Evolutionary conservation across 2,113 vertebrate species (phyloP).

Genomic region (Proteles cristata): DNA sequence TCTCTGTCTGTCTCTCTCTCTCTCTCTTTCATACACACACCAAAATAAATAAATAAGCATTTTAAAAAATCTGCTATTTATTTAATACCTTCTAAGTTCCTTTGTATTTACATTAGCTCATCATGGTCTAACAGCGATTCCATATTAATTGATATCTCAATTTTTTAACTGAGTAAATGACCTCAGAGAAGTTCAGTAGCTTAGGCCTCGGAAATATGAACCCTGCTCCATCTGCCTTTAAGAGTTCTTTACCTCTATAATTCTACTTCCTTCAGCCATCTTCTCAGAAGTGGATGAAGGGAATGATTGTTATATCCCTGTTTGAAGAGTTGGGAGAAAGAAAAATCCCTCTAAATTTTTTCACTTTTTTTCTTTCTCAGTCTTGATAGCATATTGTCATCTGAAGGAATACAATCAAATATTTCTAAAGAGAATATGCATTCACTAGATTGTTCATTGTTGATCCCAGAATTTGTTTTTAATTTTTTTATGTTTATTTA

Average conservation of each 20-base stretch:
- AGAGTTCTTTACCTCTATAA: neutral
- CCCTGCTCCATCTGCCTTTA: neutral
- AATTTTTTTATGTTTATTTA: too few relatives aligned
- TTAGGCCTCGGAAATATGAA: neutral
- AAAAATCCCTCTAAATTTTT: neutral
- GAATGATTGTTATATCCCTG: neutral
- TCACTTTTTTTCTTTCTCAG: neutral
- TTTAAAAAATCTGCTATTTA: neutral
- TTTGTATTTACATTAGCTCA: neutral
- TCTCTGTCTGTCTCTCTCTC: too few relatives aligned
- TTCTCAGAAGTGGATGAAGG: neutral
- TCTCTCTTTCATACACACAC: too few relatives aligned
- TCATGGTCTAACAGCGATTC: neutral
- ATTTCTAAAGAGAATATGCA: neutral
- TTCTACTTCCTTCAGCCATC: neutral
- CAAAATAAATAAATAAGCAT: too few relatives aligned
- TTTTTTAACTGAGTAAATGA: neutral
- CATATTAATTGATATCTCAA: neutral
- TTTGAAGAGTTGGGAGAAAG: neutral
- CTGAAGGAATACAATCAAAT: neutral
- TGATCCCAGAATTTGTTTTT: too few relatives aligned
- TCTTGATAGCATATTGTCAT: neutral
- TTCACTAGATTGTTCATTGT: neutral
- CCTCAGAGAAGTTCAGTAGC: neutral
- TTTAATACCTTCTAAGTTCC: neutral